Evolutionary conservation across 2,797 vertebrate species (phyloP), one percentile per base, ranked within the genome.

Genomic region (Cynodonichthys magdalenae): DNA sequence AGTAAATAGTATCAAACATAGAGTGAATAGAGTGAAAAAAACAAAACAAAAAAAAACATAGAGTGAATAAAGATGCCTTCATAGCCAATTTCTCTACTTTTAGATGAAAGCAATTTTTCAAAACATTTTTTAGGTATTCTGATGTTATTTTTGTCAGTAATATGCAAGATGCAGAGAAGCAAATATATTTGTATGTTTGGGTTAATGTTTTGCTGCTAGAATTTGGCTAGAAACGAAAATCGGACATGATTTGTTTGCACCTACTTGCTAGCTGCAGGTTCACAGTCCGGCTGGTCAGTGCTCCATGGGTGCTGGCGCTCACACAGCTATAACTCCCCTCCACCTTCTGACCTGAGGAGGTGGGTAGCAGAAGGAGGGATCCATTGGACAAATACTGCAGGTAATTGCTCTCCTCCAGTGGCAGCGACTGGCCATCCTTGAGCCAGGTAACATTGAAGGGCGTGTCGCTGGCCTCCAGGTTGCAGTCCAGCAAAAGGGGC

Each of bases 281-380:
- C 14, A 95, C 89, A 0, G 92, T 94, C 73, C 96, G 95, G 82
- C 97, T 98, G 84, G 93, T 95, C 75, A 98, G 89, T 2, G 92
- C 92, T 77, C 97, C 97, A 0, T 94, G 86, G 6, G 95, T 86
- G 53, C 94, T 90, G 27, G 89, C 91, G 34, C 92, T 94, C 75
- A 95, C 68, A 0, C 97, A 99, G 89, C 95, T 95, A 85, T 97
- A 99, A 71, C 90, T 93, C 39, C 96, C 96, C 79, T 96, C 95
- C 60, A 94, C 74, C 1, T n/a, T 82, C 50, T 8, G 69, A 19
- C 84, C 86, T 65, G 75, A 59, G 28, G 76, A 82, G 3, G 82
- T 80, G 6, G 89, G 87, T 31, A 82, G 80, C 80, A 96, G 78
- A 62, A 93, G 81, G 74, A 99, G 92, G 0, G 96, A 97, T 62